Conservation (phyloP, 2,797 vertebrate genomes). For the Ctenosaura bakeri region DNA sequence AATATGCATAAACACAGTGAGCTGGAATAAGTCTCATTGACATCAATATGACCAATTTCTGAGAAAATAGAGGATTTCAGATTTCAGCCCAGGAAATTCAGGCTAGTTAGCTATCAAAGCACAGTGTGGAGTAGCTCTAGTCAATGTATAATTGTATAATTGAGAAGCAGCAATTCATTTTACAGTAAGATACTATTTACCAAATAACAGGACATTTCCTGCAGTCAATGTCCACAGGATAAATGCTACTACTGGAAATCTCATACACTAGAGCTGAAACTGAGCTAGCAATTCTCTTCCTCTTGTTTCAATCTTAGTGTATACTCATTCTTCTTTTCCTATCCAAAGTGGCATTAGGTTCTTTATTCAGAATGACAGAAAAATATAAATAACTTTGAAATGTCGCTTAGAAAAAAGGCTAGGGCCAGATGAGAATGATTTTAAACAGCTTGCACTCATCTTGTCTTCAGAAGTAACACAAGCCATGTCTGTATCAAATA, state of each 20-base stretch:
- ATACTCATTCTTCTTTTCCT: not conserved
- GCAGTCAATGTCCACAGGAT: not conserved
- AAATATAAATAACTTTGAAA: slow-evolving; percentile 19
- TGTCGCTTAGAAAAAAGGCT: not conserved
- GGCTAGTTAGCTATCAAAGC: not conserved
- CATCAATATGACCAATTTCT: not conserved
- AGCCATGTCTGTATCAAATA: not conserved
- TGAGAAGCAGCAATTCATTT: not conserved
- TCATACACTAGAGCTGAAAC: slow-evolving; percentile 8
- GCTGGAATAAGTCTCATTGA: not conserved
- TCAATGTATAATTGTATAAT: not conserved
- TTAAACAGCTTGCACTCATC: not conserved
- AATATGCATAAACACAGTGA: not conserved
- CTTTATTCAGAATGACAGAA: not conserved
- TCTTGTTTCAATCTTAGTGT: not conserved
- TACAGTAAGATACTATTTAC: not conserved
- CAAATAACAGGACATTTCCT: slow-evolving; percentile 14
- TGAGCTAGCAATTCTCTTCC: not conserved
- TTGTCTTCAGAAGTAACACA: not conserved
- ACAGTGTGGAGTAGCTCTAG: not conserved
- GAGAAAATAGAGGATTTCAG: no score
- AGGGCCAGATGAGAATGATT: not conserved
- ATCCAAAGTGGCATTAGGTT: not conserved
- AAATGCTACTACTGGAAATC: not conserved
- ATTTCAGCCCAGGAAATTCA: no score